Evolutionary conservation across 1,140 invertebrate genomes (phyloP).

Genomic region (Leptoteleia sp.): DNA sequence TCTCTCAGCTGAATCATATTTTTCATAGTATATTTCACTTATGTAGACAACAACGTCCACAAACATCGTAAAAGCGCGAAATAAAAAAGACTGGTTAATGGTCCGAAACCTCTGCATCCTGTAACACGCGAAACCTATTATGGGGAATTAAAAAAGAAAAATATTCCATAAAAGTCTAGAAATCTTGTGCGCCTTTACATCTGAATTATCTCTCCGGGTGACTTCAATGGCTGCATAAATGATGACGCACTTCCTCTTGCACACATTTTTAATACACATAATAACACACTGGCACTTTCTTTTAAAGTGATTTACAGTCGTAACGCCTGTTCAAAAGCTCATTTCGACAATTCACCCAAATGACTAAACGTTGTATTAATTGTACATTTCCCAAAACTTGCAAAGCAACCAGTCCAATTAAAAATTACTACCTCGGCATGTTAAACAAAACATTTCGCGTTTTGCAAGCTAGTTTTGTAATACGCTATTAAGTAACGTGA

Average conservation of each 20-base stretch:
- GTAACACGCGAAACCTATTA: slow-evolving; percentile 31
- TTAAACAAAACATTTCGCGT: too few species aligned
- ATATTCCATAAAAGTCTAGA: slow-evolving; percentile 46
- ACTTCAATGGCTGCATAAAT: slow-evolving; percentile 60
- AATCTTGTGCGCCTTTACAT: slow-evolving; percentile 34
- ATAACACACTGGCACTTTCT: slow-evolving; percentile 55
- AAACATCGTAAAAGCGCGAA: slow-evolving; percentile 11
- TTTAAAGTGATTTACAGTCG: slow-evolving; percentile 43
- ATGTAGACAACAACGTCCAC: neutral
- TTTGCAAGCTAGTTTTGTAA: too few species aligned
- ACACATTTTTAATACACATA: slow-evolving; percentile 50
- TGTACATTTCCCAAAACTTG: slow-evolving; percentile 6
- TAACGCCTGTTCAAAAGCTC: slow-evolving; percentile 38
- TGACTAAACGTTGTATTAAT: slow-evolving; percentile 10
- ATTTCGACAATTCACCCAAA: slow-evolving; percentile 8
- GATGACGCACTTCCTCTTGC: slow-evolving; percentile 55
- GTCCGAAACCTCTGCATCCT: slow-evolving; percentile 15
- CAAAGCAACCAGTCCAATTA: neutral
- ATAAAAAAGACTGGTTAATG: slow-evolving; percentile 18
- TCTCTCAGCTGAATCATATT: neutral
- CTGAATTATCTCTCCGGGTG: slow-evolving; percentile 55
- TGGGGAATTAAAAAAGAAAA: slow-evolving; percentile 38
- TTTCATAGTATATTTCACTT: neutral
- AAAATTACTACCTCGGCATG: neutral
- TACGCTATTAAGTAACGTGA: too few species aligned